Conservation (phyloP, 2,797 vertebrate species). For the Cercopithecus mitis region DNA sequence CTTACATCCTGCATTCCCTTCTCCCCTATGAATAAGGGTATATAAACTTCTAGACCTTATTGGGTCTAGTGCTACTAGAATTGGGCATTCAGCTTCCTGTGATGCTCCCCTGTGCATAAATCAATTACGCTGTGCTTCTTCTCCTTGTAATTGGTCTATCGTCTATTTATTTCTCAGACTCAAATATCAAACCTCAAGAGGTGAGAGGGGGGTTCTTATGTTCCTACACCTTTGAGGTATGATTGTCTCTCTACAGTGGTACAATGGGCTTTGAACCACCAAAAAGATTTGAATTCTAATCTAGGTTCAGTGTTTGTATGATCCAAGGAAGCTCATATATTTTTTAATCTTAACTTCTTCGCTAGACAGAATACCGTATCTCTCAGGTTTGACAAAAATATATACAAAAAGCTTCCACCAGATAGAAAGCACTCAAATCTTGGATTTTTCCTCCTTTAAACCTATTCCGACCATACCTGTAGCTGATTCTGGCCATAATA, state of each 20-base stretch:
- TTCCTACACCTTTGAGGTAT: background rate
- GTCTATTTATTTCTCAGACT: background rate
- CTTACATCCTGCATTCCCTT: background rate
- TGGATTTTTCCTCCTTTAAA: background rate
- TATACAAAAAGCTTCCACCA: background rate
- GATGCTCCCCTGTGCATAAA: background rate
- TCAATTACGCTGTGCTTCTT: background rate
- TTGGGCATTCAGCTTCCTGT: background rate
- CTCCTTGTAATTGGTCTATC: background rate
- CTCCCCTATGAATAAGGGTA: background rate
- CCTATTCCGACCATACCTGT: background rate
- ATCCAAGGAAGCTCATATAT: background rate
- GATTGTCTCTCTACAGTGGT: background rate
- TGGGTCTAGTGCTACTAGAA: background rate
- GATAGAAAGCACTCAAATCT: background rate
- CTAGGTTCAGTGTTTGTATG: background rate
- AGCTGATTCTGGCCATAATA: background rate
- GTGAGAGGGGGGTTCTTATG: background rate
- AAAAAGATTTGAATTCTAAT: background rate
- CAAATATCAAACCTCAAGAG: background rate
- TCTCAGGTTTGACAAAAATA: background rate
- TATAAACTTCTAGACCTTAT: background rate
- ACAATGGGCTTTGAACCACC: background rate
- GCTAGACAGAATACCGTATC: background rate
- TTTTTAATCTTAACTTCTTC: background rate